Conservation (phyloP, 1,140 invertebrate genomes). For the Ips nitidus region DNA sequence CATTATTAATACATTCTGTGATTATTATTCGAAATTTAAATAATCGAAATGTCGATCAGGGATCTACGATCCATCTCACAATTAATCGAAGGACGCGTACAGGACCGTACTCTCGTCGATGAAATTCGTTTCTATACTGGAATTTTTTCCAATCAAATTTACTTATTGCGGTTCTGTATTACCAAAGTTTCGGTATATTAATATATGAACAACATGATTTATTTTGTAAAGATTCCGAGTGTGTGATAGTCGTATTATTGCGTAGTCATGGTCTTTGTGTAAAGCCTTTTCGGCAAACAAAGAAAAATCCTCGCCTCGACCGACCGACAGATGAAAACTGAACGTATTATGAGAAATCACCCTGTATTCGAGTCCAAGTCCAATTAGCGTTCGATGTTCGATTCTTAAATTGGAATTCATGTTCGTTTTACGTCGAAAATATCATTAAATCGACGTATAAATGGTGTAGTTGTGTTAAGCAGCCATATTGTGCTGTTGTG, state of each 20-base stretch:
- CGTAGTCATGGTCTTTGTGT: slow-evolving; percentile 20
- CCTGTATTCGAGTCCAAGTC: too few species aligned
- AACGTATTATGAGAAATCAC: background rate
- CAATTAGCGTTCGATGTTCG: too few species aligned
- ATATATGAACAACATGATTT: background rate
- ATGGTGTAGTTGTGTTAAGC: too few species aligned
- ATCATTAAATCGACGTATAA: too few species aligned
- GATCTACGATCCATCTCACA: slow-evolving; percentile 33
- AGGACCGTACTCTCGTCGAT: slow-evolving; percentile 1
- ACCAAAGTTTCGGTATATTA: background rate
- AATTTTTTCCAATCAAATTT: background rate
- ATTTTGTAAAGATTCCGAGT: background rate
- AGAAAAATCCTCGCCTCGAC: slow-evolving; percentile 16
- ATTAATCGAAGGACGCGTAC: slow-evolving; percentile 7
- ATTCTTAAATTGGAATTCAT: too few species aligned
- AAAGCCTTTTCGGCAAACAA: slow-evolving; percentile 28
- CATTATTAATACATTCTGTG: slow-evolving; percentile 38
- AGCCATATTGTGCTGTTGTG: slow-evolving; percentile 7
- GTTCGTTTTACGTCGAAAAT: too few species aligned
- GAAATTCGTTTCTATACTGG: too few species aligned
- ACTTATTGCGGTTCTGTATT: background rate
- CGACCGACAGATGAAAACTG: slow-evolving; percentile 4
- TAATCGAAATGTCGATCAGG: slow-evolving; percentile 38
- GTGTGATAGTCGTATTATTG: slow-evolving; percentile 33
- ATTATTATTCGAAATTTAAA: slow-evolving; percentile 38